Conservation (phyloP, 2,113 vertebrate genomes). For the Mohoua ochrocephala region DNA sequence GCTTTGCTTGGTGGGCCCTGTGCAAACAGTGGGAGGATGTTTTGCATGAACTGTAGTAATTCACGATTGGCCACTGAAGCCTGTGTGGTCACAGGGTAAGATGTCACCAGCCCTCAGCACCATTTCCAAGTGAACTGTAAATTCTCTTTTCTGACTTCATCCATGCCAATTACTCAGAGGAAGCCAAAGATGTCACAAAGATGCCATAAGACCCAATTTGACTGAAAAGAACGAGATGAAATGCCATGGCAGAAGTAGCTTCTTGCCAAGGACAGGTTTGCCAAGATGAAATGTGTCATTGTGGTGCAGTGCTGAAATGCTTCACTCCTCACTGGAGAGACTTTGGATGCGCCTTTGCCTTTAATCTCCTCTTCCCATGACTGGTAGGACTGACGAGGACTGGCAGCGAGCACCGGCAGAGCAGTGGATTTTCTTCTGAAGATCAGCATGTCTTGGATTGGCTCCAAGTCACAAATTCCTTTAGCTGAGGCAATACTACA, state of each 20-base stretch:
- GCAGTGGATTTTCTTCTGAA: background rate
- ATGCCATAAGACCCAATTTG: background rate
- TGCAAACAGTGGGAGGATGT: background rate
- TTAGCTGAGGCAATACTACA: background rate
- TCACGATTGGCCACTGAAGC: background rate
- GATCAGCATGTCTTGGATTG: background rate
- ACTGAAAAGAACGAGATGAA: background rate
- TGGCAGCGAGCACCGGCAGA: background rate
- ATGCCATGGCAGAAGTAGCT: background rate
- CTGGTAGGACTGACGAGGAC: background rate
- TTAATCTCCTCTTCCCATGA: background rate
- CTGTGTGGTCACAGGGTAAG: background rate
- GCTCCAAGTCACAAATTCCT: background rate
- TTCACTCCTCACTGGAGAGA: background rate
- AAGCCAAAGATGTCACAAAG: background rate
- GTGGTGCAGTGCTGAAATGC: background rate
- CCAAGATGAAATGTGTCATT: background rate
- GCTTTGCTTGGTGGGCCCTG: background rate
- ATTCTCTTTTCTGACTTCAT: background rate
- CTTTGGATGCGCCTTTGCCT: background rate
- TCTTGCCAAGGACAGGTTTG: background rate
- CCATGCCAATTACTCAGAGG: background rate
- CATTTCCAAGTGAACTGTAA: background rate
- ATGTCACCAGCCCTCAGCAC: background rate
- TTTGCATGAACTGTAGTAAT: background rate